A percentile compares a stretch with the other conserved stretches of the same genome.
These are phyloP conservation scores for Pammene fasciana DNA, from an alignment of 2,888 invertebrate species.

Conservation along the genomic window DNA sequence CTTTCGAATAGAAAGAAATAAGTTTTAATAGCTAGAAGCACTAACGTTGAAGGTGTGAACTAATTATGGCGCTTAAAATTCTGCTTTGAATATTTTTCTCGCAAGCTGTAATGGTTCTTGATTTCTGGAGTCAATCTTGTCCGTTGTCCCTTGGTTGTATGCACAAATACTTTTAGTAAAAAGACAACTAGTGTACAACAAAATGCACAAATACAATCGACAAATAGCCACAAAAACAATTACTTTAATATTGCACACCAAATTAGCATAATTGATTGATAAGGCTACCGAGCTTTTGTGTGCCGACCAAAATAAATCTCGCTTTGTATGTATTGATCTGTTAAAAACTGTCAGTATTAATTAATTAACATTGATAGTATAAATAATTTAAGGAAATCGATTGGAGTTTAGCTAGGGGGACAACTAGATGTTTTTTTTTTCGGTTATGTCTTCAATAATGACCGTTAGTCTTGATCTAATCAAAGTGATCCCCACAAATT, in stretches of 20 bases:
- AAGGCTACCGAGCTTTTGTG: constrained; percentile 25
- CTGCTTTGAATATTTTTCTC: constrained; percentile 2
- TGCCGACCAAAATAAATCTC: constrained; percentile 30
- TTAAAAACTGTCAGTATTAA: constrained; percentile 13
- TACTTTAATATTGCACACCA: constrained; percentile 11
- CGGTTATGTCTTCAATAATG: no score
- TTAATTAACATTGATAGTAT: constrained; percentile 7
- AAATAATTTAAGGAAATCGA: no score
- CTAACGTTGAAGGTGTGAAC: constrained; percentile 11
- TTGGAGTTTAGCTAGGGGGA: background rate
- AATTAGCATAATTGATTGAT: constrained; percentile 41
- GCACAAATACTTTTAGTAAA: no score
- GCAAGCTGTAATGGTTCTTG: background rate
- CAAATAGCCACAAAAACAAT: constrained; percentile 8
- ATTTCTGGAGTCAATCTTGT: background rate
- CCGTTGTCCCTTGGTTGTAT: no score
- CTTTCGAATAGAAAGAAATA: constrained; percentile 4
- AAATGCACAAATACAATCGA: background rate
- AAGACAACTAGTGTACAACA: background rate
- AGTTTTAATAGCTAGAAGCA: constrained; percentile 13
- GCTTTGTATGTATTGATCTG: constrained; percentile 1
- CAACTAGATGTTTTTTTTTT: no score
- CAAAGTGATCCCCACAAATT: no score
- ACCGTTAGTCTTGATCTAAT: no score
- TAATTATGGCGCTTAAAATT: constrained; percentile 18